Conservation (phyloP, 2,797 vertebrate species). For the Sebastes ruberrimus region DNA sequence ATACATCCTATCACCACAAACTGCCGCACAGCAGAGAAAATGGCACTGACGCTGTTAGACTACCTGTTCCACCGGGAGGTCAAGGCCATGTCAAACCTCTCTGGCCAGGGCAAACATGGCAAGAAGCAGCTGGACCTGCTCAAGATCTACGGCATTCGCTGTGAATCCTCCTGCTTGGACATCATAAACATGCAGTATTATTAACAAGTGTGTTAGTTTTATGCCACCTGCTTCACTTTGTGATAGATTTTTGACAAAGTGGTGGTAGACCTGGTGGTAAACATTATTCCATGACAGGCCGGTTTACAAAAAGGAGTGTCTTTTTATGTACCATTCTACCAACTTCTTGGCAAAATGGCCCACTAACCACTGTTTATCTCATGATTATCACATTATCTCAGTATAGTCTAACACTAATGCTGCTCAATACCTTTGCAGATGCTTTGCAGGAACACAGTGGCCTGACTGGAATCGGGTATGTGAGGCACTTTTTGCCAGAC, state of each 20-base stretch:
- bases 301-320: neutral
- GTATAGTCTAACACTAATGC: neutral
- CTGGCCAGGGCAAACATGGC: conserved; percentile 96
- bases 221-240: neutral
- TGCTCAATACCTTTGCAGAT: no score
- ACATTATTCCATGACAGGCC: neutral
- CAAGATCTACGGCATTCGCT: conserved; percentile 98
- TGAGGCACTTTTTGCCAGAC: no score
- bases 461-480: no score
- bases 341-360: neutral
- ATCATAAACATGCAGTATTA: neutral
- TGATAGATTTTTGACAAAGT: neutral
- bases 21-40: conserved; percentile 97
- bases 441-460: no score
- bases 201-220: neutral
- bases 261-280: neutral
- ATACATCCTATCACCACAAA: conserved; percentile 98
- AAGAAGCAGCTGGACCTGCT: conserved; percentile 98
- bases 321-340: neutral
- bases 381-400: neutral
- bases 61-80: conserved; percentile 97
- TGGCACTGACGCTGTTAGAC: conserved; percentile 95
- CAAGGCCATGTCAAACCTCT: conserved; percentile 98
- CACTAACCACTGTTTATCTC: neutral
- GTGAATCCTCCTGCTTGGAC: conserved; percentile 81